Evolutionary conservation across 2,113 vertebrate genomes (phyloP), one percentile per base, ranked within the genome.

Genomic region (Choloepus hoffmanni): DNA sequence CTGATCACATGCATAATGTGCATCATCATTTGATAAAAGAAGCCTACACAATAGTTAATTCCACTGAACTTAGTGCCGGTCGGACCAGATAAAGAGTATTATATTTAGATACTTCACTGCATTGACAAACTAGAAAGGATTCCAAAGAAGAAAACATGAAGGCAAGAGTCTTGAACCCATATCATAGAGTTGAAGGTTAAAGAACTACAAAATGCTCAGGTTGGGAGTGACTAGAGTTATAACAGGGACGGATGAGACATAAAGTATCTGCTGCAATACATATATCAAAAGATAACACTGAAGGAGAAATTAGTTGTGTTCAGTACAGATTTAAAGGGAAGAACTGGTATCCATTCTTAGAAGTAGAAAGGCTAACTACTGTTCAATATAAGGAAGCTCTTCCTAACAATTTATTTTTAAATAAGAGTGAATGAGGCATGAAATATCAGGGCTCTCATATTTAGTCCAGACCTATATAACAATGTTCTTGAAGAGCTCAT

Each of bases 331-430:
- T 76, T 95, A 74, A 36, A 81, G 60, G 43, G 11, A 67, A 89
- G 40, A 89, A 89, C 45, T 53, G 36, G 36, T 28, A 85, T 83
- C 28, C 16, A 30, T 15, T 9, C 33, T 96, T 91, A 72, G 74
- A 83, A 76, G 13, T 33, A 63, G 45, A 84, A 94, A 90, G 43
- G 14, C 11, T 30, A 93, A 43, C 40, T 90, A 16, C 78, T 92
- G n/a, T 40, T 92, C 33, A 90, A 3, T 23, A 28, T 15, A 60
- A 81, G 8, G 85, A 87, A 72, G 1, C 2, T 78, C 30, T 95
- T 95, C 60, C 53, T 89, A 87, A 82, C 78, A 85, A 40, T 82
- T 68, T 40, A 23, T 36, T 36, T 36, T 36, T 36, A 85, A 74
- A 7, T n/a, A 77, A 88, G 60, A 92, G n/a, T 21, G 62, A 76